Evolutionary conservation across 2,113 vertebrate species (phyloP).

Genomic region (Lethenteron camtschaticum): DNA sequence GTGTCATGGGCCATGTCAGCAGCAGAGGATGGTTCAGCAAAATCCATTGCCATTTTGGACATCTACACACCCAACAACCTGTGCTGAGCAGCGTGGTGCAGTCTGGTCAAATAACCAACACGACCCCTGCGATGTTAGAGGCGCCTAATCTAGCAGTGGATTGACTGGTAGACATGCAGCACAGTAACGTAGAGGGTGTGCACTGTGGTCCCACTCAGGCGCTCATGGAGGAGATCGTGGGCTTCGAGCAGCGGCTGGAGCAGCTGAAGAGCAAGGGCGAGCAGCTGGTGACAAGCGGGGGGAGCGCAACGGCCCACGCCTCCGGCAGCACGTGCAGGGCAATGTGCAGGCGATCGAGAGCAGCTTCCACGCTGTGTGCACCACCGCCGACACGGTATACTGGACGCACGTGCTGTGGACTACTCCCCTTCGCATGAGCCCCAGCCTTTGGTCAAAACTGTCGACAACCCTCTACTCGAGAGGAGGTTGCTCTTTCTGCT

Average conservation of each 20-base stretch:
- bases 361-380: slow-evolving; percentile 90
- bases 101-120: no score
- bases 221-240: slow-evolving; percentile 87
- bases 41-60: no score
- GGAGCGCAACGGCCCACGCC: slow-evolving; percentile 54
- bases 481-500: no score
- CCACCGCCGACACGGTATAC: slow-evolving; percentile 65
- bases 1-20: no score
- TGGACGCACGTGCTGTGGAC: not conserved
- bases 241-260: slow-evolving; percentile 66
- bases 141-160: not conserved
- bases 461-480: no score
- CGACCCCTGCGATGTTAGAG: no score
- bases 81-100: no score
- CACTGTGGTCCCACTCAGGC: slow-evolving; percentile 28
- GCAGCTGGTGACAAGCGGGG: slow-evolving; percentile 43
- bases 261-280: slow-evolving; percentile 46
- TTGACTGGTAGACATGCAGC: not conserved
- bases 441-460: no score
- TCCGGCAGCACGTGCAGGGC: slow-evolving; percentile 51
- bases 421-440: not conserved
- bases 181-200: no score
- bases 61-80: no score
- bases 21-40: no score
- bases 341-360: slow-evolving; percentile 73